These are phyloP conservation scores for Cherax quadricarinatus DNA, from an alignment of 1,140 invertebrate species.

Conservation along the genomic window DNA sequence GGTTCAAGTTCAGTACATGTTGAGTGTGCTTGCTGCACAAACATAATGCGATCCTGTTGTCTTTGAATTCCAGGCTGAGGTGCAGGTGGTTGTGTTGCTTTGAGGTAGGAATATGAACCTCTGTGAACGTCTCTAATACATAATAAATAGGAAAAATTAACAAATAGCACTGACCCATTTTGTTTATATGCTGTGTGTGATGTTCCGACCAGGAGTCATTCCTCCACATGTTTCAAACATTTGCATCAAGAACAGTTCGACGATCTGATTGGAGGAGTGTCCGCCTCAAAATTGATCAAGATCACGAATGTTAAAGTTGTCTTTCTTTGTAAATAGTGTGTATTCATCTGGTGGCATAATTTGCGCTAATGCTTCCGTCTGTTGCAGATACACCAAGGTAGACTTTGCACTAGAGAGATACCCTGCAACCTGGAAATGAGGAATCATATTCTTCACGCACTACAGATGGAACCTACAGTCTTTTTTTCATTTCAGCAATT, in stretches of 20 bases:
- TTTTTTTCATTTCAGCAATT: conserved; percentile 18
- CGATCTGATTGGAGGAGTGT: conserved; percentile 30
- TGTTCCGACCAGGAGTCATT: conserved; percentile 5
- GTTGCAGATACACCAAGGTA: conserved; percentile 20
- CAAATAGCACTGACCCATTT: neutral
- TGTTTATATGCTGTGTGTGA: conserved; percentile 20
- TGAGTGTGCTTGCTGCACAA: neutral
- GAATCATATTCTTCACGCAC: conserved; percentile 36
- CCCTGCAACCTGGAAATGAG: conserved; percentile 42
- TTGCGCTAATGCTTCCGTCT: conserved; percentile 25
- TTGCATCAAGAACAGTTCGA: conserved; percentile 28
- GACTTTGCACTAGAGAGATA: conserved; percentile 41
- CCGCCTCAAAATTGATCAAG: conserved; percentile 19
- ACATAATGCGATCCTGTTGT: neutral
- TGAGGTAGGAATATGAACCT: neutral
- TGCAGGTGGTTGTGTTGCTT: neutral
- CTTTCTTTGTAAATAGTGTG: neutral
- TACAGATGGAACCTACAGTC: conserved; percentile 21
- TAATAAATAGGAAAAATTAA: neutral
- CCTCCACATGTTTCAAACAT: conserved; percentile 27
- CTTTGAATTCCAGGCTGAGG: neutral
- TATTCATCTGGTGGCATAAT: conserved; percentile 31
- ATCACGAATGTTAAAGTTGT: conserved; percentile 19
- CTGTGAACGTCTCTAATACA: neutral
- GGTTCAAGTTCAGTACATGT: neutral